Conservation (phyloP, 2,888 invertebrate species). For the Ligdia adustata region DNA sequence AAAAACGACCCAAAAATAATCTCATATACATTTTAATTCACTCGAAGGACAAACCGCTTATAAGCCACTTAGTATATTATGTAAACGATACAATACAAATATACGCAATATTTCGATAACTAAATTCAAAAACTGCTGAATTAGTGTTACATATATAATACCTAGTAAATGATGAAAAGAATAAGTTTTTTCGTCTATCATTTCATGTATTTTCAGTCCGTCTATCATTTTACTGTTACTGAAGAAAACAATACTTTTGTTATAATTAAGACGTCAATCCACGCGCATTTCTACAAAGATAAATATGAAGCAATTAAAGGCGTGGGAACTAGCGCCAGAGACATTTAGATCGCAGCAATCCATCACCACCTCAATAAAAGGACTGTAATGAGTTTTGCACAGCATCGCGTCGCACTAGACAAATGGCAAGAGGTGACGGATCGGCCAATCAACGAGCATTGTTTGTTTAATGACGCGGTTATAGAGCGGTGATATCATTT, state of each 20-base stretch:
- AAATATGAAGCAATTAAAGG: neutral
- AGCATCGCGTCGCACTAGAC: slow-evolving; percentile 11
- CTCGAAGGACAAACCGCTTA: no score
- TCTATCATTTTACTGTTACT: no score
- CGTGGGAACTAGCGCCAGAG: slow-evolving; percentile 10
- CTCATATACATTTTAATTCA: neutral
- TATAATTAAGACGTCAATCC: neutral
- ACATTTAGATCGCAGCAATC: slow-evolving; percentile 11
- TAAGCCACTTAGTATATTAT: no score
- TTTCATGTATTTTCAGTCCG: no score
- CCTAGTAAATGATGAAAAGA: no score
- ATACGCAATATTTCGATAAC: no score
- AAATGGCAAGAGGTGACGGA: slow-evolving; percentile 12
- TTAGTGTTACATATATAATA: no score
- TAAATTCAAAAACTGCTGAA: no score
- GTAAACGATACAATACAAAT: no score
- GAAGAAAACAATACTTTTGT: no score
- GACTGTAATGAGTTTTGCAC: slow-evolving; percentile 18
- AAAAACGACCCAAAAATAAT: neutral
- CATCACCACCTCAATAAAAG: slow-evolving; percentile 15
- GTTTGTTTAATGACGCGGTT: slow-evolving; percentile 29
- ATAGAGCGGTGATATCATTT: slow-evolving; percentile 24
- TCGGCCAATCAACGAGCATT: slow-evolving; percentile 16
- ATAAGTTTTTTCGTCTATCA: no score
- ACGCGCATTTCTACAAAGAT: neutral